Evolutionary conservation across 1,140 invertebrate species (phyloP).

Genomic region (Dreissena rostriformis): DNA sequence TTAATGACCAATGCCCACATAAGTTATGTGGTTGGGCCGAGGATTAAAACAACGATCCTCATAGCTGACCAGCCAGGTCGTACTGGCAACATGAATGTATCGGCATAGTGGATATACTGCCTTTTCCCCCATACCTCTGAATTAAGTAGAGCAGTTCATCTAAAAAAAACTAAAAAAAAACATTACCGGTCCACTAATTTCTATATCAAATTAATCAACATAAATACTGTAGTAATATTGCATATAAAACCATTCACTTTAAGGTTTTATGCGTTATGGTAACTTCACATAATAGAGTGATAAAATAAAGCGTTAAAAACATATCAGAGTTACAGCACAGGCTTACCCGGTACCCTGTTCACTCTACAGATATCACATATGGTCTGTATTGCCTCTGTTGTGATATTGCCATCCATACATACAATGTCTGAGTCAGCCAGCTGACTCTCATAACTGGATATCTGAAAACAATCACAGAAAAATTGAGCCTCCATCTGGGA

Average conservation of each 20-base stretch:
- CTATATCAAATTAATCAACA: no score
- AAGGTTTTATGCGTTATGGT: neutral
- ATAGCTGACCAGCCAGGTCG: no score
- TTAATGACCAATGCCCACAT: neutral
- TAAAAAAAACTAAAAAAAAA: no score
- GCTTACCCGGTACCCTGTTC: conserved; percentile 84
- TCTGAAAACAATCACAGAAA: conserved; percentile 54
- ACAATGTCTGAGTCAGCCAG: conserved; percentile 87
- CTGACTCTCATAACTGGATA: conserved; percentile 79
- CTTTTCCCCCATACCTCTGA: neutral
- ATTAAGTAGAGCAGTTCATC: no score
- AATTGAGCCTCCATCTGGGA: no score
- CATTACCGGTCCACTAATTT: no score
- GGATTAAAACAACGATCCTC: no score
- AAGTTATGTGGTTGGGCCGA: neutral
- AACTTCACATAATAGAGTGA: neutral
- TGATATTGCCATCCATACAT: conserved; percentile 91
- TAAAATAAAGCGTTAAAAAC: neutral
- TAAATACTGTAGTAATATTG: neutral
- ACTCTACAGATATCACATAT: conserved; percentile 85
- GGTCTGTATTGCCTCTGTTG: conserved; percentile 85
- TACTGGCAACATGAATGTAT: no score
- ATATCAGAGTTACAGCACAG: neutral
- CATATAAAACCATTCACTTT: neutral
- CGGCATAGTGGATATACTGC: no score